phyloP scores from a whole-genome alignment of 2,797 vertebrate species.

The Poeciliopsis paucimaculata region DNA sequence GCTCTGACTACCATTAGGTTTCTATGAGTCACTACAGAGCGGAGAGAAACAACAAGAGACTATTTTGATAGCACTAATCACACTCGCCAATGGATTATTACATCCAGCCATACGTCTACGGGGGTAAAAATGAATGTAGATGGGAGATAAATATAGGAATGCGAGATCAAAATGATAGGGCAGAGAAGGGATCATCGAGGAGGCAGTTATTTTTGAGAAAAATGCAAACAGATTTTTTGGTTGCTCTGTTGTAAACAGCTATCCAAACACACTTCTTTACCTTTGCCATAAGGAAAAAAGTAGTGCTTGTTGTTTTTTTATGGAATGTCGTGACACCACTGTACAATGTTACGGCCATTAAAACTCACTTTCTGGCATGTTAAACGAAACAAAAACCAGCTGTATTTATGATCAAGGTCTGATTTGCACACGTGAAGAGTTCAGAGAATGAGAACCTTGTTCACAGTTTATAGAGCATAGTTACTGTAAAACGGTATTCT shows the following conservation, averaged over 20 bases:
- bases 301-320: conserved; percentile 59
- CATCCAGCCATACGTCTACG: conserved; percentile 43
- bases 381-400: conserved; percentile 62
- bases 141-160: conserved; percentile 76
- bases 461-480: conserved; percentile 18
- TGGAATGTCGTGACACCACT: neutral
- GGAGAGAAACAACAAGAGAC: conserved; percentile 43
- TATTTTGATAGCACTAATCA: conserved; percentile 40
- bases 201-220: conserved; percentile 70
- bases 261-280: conserved; percentile 53
- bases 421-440: conserved; percentile 42
- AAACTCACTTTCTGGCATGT: conserved; percentile 42
- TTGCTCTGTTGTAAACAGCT: conserved; percentile 35
- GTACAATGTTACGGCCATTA: conserved; percentile 39
- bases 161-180: conserved; percentile 75
- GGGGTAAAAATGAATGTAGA: conserved; percentile 49
- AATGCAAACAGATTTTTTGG: conserved; percentile 72
- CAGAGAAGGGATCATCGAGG: conserved; percentile 58
- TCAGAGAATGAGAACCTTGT: conserved; percentile 37
- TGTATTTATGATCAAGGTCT: conserved; percentile 40
- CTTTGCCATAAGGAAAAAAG: conserved; percentile 11
- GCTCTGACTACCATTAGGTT: conserved; percentile 19
- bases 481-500: neutral
- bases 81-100: conserved; percentile 52
- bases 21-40: conserved; percentile 27